Base-by-base conservation (phyloP, 1,140 invertebrate genomes). In the Cotesia vestalis region DNA sequence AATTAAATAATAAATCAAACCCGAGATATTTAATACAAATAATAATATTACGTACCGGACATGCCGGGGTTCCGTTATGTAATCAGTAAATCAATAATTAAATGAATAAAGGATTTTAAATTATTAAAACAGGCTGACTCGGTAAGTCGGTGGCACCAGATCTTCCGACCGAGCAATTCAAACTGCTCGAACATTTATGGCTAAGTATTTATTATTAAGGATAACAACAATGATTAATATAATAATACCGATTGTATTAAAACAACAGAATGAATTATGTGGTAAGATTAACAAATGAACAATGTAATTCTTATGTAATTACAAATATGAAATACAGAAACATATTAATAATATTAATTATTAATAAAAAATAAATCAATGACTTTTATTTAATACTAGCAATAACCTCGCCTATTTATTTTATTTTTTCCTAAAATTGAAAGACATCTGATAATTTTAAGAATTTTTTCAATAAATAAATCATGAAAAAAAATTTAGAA, bases 301-400 rank as follows among this genome's bases (percentile, higher is more conserved):
- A 76, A 74, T 78, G 74, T 78, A 80, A 80, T 79, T 78, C 76
- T 74, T 76, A 73, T 80, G 79, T 81, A 79, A 81, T 78, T 79
- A 79, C 72, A 75, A 66, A 77, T 81, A 76, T 76, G 76, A 81
- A 79, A 79, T 79, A 79, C 78, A 79, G 78, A 79, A 81, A 81
- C 77, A 78, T 79, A 77, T 79, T 79, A 79, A 72, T 78, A 75
- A 79, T 76, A 78, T 76, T 76, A 76, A 72, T 64, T 59, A 71
- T 78, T 76, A 76, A 76, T 76, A 78, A 75, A 71, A 76, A 78
- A 78, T 46, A 1, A 27, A 2, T 1, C 27, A 27, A 27, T 27
- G 27, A 0, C 1, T 27, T 27, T 27, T 27, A 27, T 27, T 27
- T 27, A 27, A 27, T 27, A 27, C 27, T 27, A 2, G 27, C 27